phyloP scores from a whole-genome alignment of 1,140 invertebrate genomes.

The Cydia amplana region DNA sequence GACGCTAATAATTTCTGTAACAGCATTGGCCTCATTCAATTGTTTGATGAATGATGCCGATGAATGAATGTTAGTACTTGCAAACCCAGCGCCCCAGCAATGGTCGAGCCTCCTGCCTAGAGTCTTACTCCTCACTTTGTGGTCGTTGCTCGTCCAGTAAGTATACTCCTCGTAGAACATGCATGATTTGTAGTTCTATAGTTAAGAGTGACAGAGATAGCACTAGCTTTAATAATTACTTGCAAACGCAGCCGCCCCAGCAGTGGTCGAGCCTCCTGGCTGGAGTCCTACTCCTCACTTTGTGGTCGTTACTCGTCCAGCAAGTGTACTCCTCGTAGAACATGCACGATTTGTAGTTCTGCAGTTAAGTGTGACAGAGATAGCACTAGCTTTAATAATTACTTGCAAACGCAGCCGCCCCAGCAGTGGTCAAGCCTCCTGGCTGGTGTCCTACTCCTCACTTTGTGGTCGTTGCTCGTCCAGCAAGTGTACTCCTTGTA shows the following conservation, averaged over 20 bases:
- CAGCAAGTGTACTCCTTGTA: constrained; percentile 63
- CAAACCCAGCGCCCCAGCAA: constrained; percentile 62
- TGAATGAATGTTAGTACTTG: constrained; percentile 44
- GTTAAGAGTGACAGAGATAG: neutral
- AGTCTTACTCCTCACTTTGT: too few relatives aligned
- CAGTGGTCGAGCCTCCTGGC: constrained; percentile 34
- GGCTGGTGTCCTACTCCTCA: constrained; percentile 41
- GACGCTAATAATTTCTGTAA: too few relatives aligned
- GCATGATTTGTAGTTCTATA: constrained; percentile 46
- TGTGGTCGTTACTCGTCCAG: constrained; percentile 42
- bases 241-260: too few relatives aligned
- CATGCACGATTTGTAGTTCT: constrained; percentile 34
- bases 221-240: neutral
- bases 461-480: constrained; percentile 35
- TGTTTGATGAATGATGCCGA: too few relatives aligned
- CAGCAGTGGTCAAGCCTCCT: constrained; percentile 53
- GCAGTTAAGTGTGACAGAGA: neutral
- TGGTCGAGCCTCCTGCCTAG: constrained; percentile 45
- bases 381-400: constrained; percentile 14
- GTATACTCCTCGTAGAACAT: constrained; percentile 57
- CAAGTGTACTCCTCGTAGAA: constrained; percentile 63
- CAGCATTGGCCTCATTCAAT: too few relatives aligned
- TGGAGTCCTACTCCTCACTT: constrained; percentile 22
- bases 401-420: constrained; percentile 64
- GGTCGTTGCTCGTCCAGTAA: constrained; percentile 48